Conservation (phyloP, 2,797 vertebrate genomes). For the Chelmon rostratus region DNA sequence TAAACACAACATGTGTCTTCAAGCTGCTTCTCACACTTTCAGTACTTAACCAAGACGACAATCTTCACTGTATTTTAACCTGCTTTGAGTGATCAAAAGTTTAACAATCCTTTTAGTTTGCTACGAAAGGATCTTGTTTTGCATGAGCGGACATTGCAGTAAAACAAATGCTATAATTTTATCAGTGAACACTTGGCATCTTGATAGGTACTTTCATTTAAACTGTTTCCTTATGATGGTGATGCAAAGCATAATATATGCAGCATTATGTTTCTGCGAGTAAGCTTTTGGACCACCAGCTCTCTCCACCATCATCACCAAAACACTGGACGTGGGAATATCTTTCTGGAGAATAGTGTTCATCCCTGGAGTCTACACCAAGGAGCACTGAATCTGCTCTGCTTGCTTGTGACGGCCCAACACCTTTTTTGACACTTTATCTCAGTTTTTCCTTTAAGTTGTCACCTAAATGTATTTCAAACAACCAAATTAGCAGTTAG, state of each 20-base stretch:
- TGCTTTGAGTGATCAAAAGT: background rate
- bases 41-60: background rate
- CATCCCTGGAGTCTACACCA: background rate
- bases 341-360: background rate
- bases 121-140: background rate
- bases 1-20: background rate
- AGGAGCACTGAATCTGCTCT: slow-evolving; percentile 18
- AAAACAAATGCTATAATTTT: background rate
- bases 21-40: background rate
- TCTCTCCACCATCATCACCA: slow-evolving; percentile 14
- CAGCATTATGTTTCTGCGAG: background rate
- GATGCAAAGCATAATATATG: background rate
- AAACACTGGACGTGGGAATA: slow-evolving; percentile 13
- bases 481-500: slow-evolving; percentile 16
- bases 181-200: background rate
- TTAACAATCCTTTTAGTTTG: background rate
- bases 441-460: slow-evolving; percentile 9
- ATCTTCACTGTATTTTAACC: background rate
- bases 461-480: slow-evolving; percentile 24
- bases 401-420: background rate
- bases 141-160: background rate
- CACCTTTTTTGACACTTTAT: background rate
- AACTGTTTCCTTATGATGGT: background rate
- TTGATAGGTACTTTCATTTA: no score
- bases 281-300: background rate